Base-by-base conservation (phyloP, 2,888 invertebrate species). In the Sipha maydis region DNA sequence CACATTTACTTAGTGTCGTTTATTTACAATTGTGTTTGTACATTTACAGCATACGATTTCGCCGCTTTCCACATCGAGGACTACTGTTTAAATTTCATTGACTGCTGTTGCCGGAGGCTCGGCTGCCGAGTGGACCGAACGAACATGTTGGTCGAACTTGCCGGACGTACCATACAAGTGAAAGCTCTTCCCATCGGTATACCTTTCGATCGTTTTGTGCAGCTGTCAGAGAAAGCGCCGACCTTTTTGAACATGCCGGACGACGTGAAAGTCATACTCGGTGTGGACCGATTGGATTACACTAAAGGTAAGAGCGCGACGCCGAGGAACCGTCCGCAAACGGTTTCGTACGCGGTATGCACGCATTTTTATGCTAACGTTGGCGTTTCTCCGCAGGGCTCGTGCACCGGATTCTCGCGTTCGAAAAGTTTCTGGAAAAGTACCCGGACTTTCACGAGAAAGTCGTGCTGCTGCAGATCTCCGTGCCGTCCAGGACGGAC, bases 41-140 rank as follows among this genome's bases (percentile, higher is more conserved):
- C 14, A 48, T 14, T 7, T 85, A 48, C 31, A 88, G 86, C 86
- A 34, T 88, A 80, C 61, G 93, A 93, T 89, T 92, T 93, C 90
- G 92, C 93, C 79, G 92, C 92, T 11, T 92, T 92, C 90, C 92
- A 92, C 90, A 92, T 92, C 86, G 92, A 92, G 89, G 92, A 92
- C 90, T 92, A 92, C 90, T 92, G 92, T 89, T 90, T 92, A 69
- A 92, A 92, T 90, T 92, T 92, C 90, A 91, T 92, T 89, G 92
- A 92, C 90, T 92, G 92, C 90, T 92, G 92, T 90, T 91, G 92
- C 90, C 90, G 92, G 28, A 90, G 92, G 48, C 91, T 92, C 11
- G 92, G 92, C 4, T 92, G 92, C 83, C 91, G 92, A 48, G 92
- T 92, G 31, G 92, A 92, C 90, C 90, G 92, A 7, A 91, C 91